Percentiles rank a stretch among this genome's conserved stretches.
Conservation (phyloP, 1,140 invertebrate species). For the Calephelis nemesis region DNA sequence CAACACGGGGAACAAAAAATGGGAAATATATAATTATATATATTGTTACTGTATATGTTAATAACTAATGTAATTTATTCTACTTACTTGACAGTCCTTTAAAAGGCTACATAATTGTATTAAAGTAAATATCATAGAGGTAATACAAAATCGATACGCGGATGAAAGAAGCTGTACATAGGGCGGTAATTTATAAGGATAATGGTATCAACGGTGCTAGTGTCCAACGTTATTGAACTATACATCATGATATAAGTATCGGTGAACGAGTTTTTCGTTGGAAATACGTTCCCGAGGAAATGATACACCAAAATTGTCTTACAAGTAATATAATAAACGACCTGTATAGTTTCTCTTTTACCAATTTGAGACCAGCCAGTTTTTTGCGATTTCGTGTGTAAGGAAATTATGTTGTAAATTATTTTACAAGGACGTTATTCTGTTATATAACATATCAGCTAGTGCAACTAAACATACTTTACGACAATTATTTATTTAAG, state of each 20-base stretch:
- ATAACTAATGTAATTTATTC: not conserved
- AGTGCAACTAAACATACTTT: too few relatives aligned
- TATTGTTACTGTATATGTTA: too few relatives aligned
- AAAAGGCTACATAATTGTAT: not conserved
- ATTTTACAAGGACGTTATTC: too few relatives aligned
- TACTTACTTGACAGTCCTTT: not conserved
- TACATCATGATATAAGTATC: constrained; percentile 10
- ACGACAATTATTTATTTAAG: too few relatives aligned
- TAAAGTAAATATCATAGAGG: constrained; percentile 7
- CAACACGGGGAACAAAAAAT: too few relatives aligned
- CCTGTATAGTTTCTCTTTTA: too few relatives aligned
- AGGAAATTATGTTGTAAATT: too few relatives aligned
- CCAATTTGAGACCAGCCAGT: too few relatives aligned
- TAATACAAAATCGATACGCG: constrained; percentile 18
- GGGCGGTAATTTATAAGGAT: constrained; percentile 18
- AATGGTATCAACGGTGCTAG: constrained; percentile 6
- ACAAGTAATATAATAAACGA: not conserved
- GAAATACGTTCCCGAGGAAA: not conserved
- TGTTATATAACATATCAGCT: too few relatives aligned
- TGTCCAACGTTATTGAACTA: constrained; percentile 11
- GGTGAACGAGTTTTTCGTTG: not conserved
- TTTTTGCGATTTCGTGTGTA: too few relatives aligned
- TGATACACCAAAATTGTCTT: not conserved
- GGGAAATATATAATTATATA: too few relatives aligned
- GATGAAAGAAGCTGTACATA: constrained; percentile 9